Evolutionary conservation across 2,113 vertebrate genomes (phyloP).

Genomic region (Cyprinus carpio): DNA sequence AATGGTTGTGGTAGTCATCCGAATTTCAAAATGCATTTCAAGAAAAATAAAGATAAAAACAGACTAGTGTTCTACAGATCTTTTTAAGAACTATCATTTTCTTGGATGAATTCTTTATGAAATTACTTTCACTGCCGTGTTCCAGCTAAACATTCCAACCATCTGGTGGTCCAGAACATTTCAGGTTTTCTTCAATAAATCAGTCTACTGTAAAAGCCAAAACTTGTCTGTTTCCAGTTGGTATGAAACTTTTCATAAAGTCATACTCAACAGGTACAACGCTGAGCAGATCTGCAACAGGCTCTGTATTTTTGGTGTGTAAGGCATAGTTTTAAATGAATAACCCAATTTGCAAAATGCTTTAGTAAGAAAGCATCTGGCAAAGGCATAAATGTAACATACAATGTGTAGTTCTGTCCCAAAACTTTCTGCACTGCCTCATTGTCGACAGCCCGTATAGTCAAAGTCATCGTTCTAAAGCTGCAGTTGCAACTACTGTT

Average conservation of each 20-base stretch:
- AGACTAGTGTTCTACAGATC: neutral
- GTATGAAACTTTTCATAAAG: neutral
- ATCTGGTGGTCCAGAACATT: slow-evolving; percentile 35
- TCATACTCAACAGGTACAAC: neutral
- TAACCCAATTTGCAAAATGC: neutral
- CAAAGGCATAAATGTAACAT: neutral
- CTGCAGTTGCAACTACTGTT: neutral
- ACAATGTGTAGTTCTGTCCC: neutral
- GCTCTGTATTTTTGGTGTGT: slow-evolving; percentile 12
- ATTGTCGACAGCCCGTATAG: neutral
- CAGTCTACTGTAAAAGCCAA: slow-evolving; percentile 25
- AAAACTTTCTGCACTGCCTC: neutral
- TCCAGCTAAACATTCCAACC: slow-evolving; percentile 32
- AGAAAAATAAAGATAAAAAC: neutral
- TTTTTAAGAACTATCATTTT: neutral
- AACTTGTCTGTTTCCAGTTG: slow-evolving; percentile 3
- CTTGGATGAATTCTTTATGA: neutral
- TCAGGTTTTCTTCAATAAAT: slow-evolving; percentile 47
- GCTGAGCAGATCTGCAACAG: neutral
- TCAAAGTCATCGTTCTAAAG: neutral
- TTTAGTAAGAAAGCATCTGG: neutral
- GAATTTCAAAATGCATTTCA: neutral
- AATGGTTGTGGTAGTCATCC: neutral
- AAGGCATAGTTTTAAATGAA: neutral
- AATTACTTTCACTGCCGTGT: neutral